Evolutionary conservation across 2,113 vertebrate genomes (phyloP).

Genomic region (Callopanchax toddi): DNA sequence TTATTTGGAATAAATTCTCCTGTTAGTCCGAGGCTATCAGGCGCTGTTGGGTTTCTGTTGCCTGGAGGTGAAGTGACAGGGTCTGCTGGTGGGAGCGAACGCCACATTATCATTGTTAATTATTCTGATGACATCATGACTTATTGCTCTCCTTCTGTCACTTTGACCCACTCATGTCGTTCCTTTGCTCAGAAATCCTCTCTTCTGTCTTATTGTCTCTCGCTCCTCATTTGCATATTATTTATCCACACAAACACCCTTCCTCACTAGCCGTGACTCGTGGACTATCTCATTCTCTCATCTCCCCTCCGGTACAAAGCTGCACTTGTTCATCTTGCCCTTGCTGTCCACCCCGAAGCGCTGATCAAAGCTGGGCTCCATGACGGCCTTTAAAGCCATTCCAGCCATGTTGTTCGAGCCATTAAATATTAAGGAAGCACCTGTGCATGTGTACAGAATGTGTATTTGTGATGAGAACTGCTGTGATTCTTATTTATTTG

Average conservation of each 20-base stretch:
- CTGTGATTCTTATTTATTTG: no score
- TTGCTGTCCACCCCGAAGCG: conserved; percentile 31
- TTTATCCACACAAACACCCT: not conserved
- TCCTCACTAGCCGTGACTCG: conserved; percentile 39
- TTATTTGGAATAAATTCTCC: conserved; percentile 8
- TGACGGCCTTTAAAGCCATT: conserved; percentile 56
- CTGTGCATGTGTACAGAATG: conserved; percentile 31
- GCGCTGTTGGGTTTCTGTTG: not conserved
- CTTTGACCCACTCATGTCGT: not conserved
- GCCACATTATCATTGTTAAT: conserved; percentile 45
- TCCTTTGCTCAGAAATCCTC: not conserved
- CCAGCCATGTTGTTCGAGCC: conserved; percentile 46
- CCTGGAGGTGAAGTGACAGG: conserved; percentile 32
- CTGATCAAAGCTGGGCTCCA: conserved; percentile 64
- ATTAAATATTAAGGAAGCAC: conserved; percentile 73
- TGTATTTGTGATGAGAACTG: conserved; percentile 1
- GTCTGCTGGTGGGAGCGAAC: conserved; percentile 30
- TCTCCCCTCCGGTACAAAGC: conserved; percentile 60
- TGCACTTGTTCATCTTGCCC: conserved; percentile 58
- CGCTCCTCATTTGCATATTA: conserved; percentile 35
- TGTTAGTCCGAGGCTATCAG: not conserved
- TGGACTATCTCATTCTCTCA: conserved; percentile 46
- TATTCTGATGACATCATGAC: conserved; percentile 12
- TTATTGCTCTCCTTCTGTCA: conserved; percentile 37
- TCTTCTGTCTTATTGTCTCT: conserved; percentile 11